Conservation (phyloP, 2,113 vertebrate genomes). For the Uropsilus gracilis region DNA sequence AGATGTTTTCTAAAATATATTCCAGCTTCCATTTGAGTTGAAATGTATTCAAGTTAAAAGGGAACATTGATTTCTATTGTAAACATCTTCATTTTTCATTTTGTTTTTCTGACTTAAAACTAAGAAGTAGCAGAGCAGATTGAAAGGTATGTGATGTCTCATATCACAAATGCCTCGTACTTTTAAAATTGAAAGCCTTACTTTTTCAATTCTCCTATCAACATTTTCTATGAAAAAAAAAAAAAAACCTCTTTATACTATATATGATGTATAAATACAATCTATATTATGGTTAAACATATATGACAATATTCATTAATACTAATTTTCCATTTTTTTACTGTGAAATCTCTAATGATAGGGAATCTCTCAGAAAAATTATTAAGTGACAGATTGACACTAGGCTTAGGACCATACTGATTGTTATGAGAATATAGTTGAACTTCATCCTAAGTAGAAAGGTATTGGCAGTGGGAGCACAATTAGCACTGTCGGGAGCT, state of each 20-base stretch:
- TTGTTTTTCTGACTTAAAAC: slow-evolving; percentile 47
- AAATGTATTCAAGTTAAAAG: slow-evolving; percentile 46
- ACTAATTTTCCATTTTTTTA: background rate
- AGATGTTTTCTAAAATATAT: slow-evolving; percentile 44
- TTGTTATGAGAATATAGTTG: background rate
- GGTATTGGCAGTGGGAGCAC: background rate
- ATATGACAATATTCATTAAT: background rate
- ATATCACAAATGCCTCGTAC: background rate
- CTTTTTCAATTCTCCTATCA: background rate
- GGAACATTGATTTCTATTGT: slow-evolving; percentile 53
- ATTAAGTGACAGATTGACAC: background rate
- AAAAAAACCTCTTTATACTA: background rate
- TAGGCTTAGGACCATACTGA: background rate
- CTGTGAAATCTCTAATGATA: background rate
- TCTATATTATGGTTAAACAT: background rate
- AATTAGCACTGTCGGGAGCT: too few relatives aligned
- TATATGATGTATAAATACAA: background rate
- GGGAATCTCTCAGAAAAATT: background rate
- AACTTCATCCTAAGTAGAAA: background rate
- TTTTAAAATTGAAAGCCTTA: background rate
- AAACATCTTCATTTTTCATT: background rate
- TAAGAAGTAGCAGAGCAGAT: background rate
- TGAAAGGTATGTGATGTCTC: background rate
- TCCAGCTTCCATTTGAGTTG: slow-evolving; percentile 32
- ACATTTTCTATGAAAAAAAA: background rate